Base-by-base conservation (phyloP, 2,888 invertebrate genomes). In the Spisula solida region DNA sequence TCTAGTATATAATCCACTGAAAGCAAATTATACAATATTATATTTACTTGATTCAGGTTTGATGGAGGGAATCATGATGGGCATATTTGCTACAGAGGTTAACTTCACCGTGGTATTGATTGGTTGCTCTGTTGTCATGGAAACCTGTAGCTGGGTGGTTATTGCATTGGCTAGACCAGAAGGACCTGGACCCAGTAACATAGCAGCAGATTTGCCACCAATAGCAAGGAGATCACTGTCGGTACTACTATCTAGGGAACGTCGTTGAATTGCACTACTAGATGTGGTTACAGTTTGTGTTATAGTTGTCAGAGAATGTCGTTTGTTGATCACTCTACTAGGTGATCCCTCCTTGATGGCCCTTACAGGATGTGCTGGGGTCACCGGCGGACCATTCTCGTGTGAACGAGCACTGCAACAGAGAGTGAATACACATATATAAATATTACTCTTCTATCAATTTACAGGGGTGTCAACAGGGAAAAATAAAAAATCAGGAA, bases 251-350 rank as follows among this genome's bases (percentile, higher is more conserved):
- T 94, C 94, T 31, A 94, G 90, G 0, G 95, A 95, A 18, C 92
- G 93, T 56, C 95, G 93, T 79, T 94, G 94, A 12, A 88, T 89
- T 51, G 92, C 93, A 20, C 92, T 93, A 51, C 94, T 93, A 82
- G 94, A 94, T 78, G 94, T 93, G 41, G 93, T 92, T 31, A 93
- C 93, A 34, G 86, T 93, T 12, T 82, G 87, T 8, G 94, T 84
- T 51, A 90, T 88, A 81, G 90, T 93, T 81, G 94, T 94, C 82
- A 93, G 93, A 31, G 95, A 94, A 87, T 94, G 95, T 20, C 95
- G 94, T 90, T 95, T 95, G 88, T 94, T 93, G 34, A 85, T 78
- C 0, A 56, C 56, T n/a, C 55, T 14, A 31, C 41, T 60, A 8
- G 82, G 87, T 12, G 87, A 82, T 5, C 79, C 82, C 34, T 87